phyloP scores from a whole-genome alignment of 2,888 invertebrate genomes.

The Idaea dimidiata region DNA sequence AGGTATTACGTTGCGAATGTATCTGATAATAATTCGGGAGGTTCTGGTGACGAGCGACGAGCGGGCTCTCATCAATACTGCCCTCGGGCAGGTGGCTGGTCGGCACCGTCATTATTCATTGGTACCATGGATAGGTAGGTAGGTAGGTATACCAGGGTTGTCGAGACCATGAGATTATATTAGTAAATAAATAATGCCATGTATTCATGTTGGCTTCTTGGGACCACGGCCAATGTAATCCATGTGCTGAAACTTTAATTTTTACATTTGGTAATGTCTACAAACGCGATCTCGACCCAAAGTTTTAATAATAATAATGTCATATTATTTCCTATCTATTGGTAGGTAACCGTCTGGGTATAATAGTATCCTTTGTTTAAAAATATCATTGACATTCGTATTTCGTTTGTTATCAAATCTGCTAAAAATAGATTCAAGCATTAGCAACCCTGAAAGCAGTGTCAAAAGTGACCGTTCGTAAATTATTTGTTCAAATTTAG shows the following conservation, averaged over 20 bases:
- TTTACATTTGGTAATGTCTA: too few species aligned
- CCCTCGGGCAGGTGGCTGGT: slow-evolving; percentile 38
- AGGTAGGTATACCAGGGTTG: slow-evolving; percentile 12
- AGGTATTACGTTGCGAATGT: slow-evolving; percentile 29
- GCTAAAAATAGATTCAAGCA: slow-evolving; percentile 5
- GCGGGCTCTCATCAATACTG: slow-evolving; percentile 49
- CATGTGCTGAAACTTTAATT: too few species aligned
- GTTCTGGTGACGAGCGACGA: slow-evolving; percentile 28
- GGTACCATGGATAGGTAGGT: slow-evolving; percentile 43
- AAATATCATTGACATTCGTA: neutral
- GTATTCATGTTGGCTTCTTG: too few species aligned
- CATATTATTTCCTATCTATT: too few species aligned
- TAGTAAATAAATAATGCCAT: too few species aligned
- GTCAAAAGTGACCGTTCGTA: slow-evolving; percentile 75
- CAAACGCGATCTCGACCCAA: too few species aligned
- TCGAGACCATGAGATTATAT: neutral
- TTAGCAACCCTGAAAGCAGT: slow-evolving; percentile 54
- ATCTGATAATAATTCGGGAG: slow-evolving; percentile 34
- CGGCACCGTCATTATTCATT: slow-evolving; percentile 58
- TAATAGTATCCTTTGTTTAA: too few species aligned
- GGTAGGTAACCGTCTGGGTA: too few species aligned
- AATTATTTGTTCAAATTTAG: slow-evolving; percentile 80
- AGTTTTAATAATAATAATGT: too few species aligned
- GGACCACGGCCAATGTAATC: too few species aligned
- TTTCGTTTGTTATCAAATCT: neutral